phyloP scores from a whole-genome alignment of 1,140 invertebrate species.

The Bombus ignitus region DNA sequence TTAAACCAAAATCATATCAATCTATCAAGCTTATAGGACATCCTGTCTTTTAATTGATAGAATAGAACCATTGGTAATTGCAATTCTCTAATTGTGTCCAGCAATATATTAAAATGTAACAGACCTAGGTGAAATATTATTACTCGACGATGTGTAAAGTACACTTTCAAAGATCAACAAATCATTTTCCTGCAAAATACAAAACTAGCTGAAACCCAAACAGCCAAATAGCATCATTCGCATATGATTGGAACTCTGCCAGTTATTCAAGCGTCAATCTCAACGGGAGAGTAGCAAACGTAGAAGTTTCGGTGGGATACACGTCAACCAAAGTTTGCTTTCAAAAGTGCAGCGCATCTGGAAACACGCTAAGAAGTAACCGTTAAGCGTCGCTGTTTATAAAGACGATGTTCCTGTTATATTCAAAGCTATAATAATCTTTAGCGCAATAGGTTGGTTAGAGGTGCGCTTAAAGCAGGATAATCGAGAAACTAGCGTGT shows the following conservation, averaged over 20 bases:
- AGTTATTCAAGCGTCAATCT: background rate
- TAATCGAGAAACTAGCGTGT: constrained; percentile 24
- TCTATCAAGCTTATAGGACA: too few relatives aligned
- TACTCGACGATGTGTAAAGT: background rate
- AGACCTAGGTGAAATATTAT: background rate
- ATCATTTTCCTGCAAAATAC: background rate
- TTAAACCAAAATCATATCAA: too few relatives aligned
- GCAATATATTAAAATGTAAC: too few relatives aligned
- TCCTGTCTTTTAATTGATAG: too few relatives aligned
- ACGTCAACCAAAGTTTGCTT: background rate
- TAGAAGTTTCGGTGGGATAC: background rate
- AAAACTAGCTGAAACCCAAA: background rate
- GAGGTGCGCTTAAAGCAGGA: background rate
- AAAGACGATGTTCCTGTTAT: background rate
- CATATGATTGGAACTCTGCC: background rate
- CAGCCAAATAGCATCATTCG: background rate
- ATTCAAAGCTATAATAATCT: background rate
- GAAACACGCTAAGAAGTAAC: background rate
- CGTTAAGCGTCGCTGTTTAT: background rate
- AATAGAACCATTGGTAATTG: too few relatives aligned
- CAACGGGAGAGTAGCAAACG: background rate
- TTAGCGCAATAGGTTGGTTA: background rate
- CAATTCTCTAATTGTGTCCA: too few relatives aligned
- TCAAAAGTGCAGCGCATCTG: background rate
- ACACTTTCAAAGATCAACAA: background rate